phyloP scores from a whole-genome alignment of 2,113 vertebrate species.

The Rhegmatorhina hoffmannsi region DNA sequence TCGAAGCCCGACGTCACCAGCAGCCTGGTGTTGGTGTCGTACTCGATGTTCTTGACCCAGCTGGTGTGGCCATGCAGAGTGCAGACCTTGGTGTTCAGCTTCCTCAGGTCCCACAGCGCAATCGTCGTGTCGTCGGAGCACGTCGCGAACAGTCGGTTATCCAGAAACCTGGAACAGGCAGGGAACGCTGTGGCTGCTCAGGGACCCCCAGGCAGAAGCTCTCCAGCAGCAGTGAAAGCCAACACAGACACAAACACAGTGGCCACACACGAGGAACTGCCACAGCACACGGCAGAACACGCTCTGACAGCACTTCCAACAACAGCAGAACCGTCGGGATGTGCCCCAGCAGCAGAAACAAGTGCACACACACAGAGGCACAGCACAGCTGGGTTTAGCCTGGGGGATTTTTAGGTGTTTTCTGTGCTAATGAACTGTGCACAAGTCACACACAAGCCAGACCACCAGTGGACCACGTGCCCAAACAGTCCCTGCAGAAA shows the following conservation, averaged over 20 bases:
- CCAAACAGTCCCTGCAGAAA: not conserved
- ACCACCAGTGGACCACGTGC: not conserved
- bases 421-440: not conserved
- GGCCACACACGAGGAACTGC: not conserved
- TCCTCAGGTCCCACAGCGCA: conserved; percentile 95
- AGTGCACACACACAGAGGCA: not conserved
- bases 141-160: conserved; percentile 96
- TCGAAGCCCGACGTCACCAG: conserved; percentile 98
- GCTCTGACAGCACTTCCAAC: rapidly evolving
- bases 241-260: not conserved
- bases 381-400: not conserved
- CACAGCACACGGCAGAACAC: not conserved
- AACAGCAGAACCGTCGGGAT: not conserved
- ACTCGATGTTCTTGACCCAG: conserved; percentile 99
- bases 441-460: not conserved
- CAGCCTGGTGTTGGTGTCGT: conserved; percentile 95
- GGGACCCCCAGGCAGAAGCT: not conserved
- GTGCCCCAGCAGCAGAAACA: rapidly evolving
- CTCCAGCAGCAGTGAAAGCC: not conserved
- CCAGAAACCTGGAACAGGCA: conserved; percentile 85
- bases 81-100: conserved; percentile 94
- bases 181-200: not conserved
- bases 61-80: conserved; percentile 96
- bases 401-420: rapidly evolving
- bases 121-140: conserved; percentile 99